Evolutionary conservation across 1,140 invertebrate species (phyloP).

Genomic region (Cataglyphis hispanica): DNA sequence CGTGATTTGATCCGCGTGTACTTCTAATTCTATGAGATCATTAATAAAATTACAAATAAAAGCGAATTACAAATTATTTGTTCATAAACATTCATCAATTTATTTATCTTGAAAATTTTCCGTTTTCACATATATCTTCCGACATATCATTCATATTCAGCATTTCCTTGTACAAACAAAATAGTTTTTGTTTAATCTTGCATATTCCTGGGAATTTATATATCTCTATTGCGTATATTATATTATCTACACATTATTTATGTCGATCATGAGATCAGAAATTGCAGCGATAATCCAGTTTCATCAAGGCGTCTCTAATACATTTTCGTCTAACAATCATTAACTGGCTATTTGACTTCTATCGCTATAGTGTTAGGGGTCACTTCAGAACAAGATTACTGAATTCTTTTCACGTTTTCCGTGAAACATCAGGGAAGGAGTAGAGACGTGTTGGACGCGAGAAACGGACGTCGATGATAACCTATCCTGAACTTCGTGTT

Average conservation of each 20-base stretch:
- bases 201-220: too few species aligned
- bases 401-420: slow-evolving; percentile 33
- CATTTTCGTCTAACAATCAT: background rate
- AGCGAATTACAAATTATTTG: background rate
- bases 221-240: too few species aligned
- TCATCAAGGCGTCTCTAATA: background rate
- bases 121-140: background rate
- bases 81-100: background rate
- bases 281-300: background rate
- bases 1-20: background rate
- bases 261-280: background rate
- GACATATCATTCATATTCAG: background rate
- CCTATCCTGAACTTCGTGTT: slow-evolving; percentile 69
- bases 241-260: slow-evolving; percentile 14
- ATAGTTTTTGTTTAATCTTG: background rate
- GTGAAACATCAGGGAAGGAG: background rate
- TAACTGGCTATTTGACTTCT: slow-evolving; percentile 13
- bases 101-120: slow-evolving; percentile 9
- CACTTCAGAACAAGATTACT: slow-evolving; percentile 28
- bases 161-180: slow-evolving; percentile 22
- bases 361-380: background rate
- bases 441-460: background rate
- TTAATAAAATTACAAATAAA: background rate
- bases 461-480: slow-evolving; percentile 61
- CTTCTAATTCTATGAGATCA: background rate